These are phyloP conservation scores for Hydrophis major DNA, from an alignment of 2,797 vertebrate species.

Conservation along the genomic window DNA sequence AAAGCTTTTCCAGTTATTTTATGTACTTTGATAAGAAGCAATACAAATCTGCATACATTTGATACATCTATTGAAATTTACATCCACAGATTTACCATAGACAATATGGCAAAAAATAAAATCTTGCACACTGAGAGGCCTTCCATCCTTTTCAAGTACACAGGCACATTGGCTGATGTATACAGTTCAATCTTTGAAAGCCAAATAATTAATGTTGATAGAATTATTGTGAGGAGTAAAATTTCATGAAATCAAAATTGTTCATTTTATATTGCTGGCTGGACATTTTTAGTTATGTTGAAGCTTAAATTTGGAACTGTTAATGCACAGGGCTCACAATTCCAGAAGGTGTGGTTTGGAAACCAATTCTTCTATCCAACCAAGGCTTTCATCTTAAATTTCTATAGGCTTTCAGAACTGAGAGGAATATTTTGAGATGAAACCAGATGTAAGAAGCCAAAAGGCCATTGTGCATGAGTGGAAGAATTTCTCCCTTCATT, in stretches of 20 bases:
- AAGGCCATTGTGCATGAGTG: neutral
- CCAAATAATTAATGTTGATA: neutral
- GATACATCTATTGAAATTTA: neutral
- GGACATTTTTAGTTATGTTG: constrained; percentile 8
- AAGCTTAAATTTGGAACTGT: constrained; percentile 22
- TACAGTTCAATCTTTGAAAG: neutral
- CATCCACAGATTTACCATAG: neutral
- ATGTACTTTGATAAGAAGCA: neutral
- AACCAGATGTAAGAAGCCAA: neutral
- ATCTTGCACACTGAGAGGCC: neutral
- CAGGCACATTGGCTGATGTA: neutral
- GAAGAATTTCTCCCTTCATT: neutral
- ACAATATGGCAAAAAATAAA: neutral
- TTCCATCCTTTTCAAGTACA: neutral
- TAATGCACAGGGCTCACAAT: neutral
- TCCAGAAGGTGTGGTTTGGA: neutral
- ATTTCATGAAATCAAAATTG: neutral
- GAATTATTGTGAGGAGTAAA: neutral
- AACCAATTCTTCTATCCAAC: neutral
- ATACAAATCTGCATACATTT: neutral
- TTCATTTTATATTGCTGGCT: constrained; percentile 15
- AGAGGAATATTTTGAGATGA: neutral
- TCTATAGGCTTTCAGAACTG: neutral
- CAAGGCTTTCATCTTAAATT: neutral
- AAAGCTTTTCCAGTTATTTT: neutral